Base-by-base conservation (phyloP, 1,140 invertebrate genomes). In the Lordiphosa mommai region DNA sequence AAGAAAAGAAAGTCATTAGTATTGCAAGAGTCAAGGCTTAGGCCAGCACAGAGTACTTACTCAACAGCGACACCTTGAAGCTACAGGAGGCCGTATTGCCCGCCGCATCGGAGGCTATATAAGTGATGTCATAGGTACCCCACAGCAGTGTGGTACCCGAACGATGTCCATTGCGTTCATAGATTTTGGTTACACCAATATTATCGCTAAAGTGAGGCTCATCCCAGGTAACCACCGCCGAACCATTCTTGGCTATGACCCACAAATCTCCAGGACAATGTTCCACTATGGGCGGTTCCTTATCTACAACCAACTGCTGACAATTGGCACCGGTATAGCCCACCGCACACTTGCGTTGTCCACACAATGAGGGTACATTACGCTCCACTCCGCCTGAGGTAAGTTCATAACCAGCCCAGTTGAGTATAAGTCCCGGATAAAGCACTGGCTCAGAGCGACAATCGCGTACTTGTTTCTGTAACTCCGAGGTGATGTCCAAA, bases 361-460 rank as follows among this genome's bases (percentile, higher is more conserved):
- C 96, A 73, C 96, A 98, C 56, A 95, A 92, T 0, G 96, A 97
- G n/a, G 96, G 96, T 4, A 96, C 95, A 32, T 95, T 93, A 76
- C 96, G 92, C 89, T 98, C 96, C 23, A 98, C 96, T n/a, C 96
- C 96, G 34, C 96, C 96, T 32, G 92, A 86, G 1, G 94, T 94
- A 47, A 96, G 93, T 84, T 98, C 96, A 87, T 98, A 99, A 27
- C 96, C 96, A 9, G 95, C 93, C 96, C 97, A 99, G 30, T 96
- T 97, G 0, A 98, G 89, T 1, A 97, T 91, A 0, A 98, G 89
- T 7, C 95, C 95, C 63, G 93, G 92, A 80, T 96, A 97, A 4
- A 98, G 91, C 1, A 98, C 96, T 0, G 96, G 96, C 65, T 97
- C 96, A 5, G 95, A 96, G 77, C 97, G 93, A 84, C 97, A 99